These are phyloP conservation scores for Orestias chungarensis DNA, from an alignment of 2,797 vertebrate genomes.

Conservation along the genomic window DNA sequence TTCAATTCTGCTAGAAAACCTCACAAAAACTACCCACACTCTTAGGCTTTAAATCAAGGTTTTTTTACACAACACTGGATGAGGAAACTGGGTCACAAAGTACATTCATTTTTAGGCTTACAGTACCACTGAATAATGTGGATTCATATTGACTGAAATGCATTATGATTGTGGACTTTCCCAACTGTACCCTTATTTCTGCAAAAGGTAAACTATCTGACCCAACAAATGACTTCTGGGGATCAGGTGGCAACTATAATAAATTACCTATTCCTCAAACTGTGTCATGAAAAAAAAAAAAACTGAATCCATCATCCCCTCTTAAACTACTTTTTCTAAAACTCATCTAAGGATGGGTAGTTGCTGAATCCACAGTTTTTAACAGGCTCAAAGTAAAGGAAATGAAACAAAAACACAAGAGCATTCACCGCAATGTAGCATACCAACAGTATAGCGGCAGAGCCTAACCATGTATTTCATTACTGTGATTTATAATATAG, in stretches of 20 bases:
- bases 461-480: constrained; percentile 55
- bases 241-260: constrained; percentile 48
- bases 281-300: constrained; percentile 63
- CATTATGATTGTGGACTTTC: constrained; percentile 31
- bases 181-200: constrained; percentile 30
- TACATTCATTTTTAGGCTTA: constrained; percentile 33
- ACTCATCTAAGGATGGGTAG: constrained; percentile 44
- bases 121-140: constrained; percentile 20
- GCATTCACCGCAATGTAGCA: constrained; percentile 39
- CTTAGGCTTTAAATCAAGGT: constrained; percentile 9
- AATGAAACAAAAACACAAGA: constrained; percentile 66
- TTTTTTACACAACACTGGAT: constrained; percentile 12
- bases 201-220: constrained; percentile 64
- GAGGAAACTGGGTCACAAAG: constrained; percentile 12
- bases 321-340: constrained; percentile 60
- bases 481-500: constrained; percentile 66
- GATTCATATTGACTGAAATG: constrained; percentile 19
- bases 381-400: constrained; percentile 57
- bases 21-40: neutral
- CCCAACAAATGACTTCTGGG: constrained; percentile 57
- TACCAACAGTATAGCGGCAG: constrained; percentile 38
- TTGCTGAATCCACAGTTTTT: constrained; percentile 51
- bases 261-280: constrained; percentile 57
- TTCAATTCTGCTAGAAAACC: neutral
- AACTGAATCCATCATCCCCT: constrained; percentile 61